phyloP scores from a whole-genome alignment of 2,888 invertebrate species.

The Endomychus coccineus region DNA sequence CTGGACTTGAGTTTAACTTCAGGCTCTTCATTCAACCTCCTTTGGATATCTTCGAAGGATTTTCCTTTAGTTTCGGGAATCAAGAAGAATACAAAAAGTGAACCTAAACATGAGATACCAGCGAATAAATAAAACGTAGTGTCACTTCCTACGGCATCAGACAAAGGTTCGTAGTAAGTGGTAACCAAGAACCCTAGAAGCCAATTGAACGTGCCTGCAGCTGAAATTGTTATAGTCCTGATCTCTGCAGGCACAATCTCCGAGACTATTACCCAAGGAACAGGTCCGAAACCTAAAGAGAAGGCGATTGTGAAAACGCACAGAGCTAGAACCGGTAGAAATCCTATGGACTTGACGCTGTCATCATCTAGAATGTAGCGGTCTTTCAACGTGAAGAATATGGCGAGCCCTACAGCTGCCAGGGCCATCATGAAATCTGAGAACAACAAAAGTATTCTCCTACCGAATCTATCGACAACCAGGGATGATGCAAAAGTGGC shows the following conservation, averaged over 20 bases:
- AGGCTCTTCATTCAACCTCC: not conserved
- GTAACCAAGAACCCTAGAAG: conserved; percentile 72
- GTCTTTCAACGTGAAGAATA: conserved; percentile 51
- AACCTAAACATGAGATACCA: conserved; percentile 55
- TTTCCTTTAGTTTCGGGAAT: conserved; percentile 66
- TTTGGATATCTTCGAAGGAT: conserved; percentile 28
- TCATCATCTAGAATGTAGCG: not conserved
- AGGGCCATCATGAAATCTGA: conserved; percentile 66
- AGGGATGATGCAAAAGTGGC: conserved; percentile 68
- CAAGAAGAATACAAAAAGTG: conserved; percentile 58
- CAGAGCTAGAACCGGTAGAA: conserved; percentile 67
- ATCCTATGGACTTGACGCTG: conserved; percentile 38
- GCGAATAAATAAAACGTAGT: conserved; percentile 70
- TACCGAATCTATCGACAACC: conserved; percentile 76
- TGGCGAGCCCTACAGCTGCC: conserved; percentile 59
- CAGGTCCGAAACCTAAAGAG: conserved; percentile 78
- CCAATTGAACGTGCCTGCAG: conserved; percentile 78
- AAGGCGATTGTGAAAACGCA: conserved; percentile 72
- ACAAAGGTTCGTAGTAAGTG: conserved; percentile 58
- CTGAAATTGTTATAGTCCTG: conserved; percentile 66
- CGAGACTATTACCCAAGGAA: conserved; percentile 79
- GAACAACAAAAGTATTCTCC: conserved; percentile 65
- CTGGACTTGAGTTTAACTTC: too few species aligned
- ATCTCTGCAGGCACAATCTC: conserved; percentile 75
- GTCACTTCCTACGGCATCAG: conserved; percentile 49